Evolutionary conservation across 2,888 invertebrate species (phyloP).

Genomic region (Portevinia maculata): DNA sequence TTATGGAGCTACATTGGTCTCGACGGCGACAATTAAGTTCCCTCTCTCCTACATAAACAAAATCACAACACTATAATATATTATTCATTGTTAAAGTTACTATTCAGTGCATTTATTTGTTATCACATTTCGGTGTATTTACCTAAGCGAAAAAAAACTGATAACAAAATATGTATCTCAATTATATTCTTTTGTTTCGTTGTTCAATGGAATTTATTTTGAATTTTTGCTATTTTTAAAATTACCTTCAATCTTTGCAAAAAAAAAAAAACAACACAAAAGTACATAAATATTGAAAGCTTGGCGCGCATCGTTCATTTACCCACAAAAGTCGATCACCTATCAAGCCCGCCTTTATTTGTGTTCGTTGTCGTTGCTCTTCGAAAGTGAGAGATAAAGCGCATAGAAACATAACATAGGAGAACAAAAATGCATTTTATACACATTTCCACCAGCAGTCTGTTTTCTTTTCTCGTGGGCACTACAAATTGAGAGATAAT

Average conservation of each 20-base stretch:
- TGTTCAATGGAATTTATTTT: conserved; percentile 7
- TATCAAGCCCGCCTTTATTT: conserved; percentile 17
- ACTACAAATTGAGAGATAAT: conserved; percentile 36
- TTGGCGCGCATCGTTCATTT: conserved; percentile 64
- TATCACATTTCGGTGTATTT: conserved; percentile 20
- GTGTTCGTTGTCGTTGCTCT: conserved; percentile 1
- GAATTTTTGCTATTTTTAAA: conserved; percentile 11
- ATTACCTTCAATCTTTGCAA: conserved; percentile 21
- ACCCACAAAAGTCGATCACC: conserved; percentile 70
- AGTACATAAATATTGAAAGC: conserved; percentile 24
- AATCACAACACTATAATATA: neutral
- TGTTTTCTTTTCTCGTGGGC: too few species aligned
- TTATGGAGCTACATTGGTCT: too few species aligned
- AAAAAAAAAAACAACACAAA: neutral
- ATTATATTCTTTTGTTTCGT: conserved; percentile 24
- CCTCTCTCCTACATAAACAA: neutral
- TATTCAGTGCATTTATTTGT: conserved; percentile 7
- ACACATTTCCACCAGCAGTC: too few species aligned
- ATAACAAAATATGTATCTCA: conserved; percentile 22
- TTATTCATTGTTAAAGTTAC: too few species aligned
- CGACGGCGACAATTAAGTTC: too few species aligned
- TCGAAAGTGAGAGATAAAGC: conserved; percentile 46
- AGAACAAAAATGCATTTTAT: too few species aligned
- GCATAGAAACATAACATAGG: conserved; percentile 6
- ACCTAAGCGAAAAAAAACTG: conserved; percentile 32